Percentiles rank a stretch among this genome's conserved stretches.
Conservation (phyloP, 2,797 vertebrate species). For the Sardinella longiceps region DNA sequence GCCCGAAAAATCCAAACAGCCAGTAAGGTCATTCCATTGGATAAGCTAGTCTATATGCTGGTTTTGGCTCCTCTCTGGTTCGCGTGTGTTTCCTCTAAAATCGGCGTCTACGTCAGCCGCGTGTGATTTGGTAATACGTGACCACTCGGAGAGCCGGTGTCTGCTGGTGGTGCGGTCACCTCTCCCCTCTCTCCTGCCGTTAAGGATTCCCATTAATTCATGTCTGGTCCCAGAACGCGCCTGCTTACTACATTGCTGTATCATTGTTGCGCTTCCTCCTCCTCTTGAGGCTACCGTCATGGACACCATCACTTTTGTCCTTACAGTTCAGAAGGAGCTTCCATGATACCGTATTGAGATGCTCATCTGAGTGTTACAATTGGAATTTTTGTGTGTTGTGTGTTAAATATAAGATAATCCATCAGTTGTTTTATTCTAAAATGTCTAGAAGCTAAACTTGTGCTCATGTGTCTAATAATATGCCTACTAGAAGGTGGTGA, state of each 20-base stretch:
- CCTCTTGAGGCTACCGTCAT: not conserved
- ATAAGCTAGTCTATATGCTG: slow-evolving; percentile 35
- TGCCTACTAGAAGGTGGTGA: not conserved
- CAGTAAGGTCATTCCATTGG: slow-evolving; percentile 46
- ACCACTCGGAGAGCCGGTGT: slow-evolving; percentile 45
- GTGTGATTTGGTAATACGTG: slow-evolving; percentile 63
- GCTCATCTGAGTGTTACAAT: too few relatives aligned
- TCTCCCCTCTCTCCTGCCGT: slow-evolving; percentile 17
- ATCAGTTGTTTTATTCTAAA: not conserved
- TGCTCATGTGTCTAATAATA: not conserved
- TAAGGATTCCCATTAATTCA: slow-evolving; percentile 22
- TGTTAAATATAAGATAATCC: not conserved
- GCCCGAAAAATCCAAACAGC: slow-evolving; percentile 35
- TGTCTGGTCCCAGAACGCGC: slow-evolving; percentile 14
- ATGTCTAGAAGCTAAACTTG: not conserved
- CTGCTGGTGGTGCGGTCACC: slow-evolving; percentile 26
- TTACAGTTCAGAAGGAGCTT: not conserved
- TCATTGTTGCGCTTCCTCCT: slow-evolving; percentile 15
- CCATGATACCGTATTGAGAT: not conserved
- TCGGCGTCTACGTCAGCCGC: slow-evolving; percentile 70
- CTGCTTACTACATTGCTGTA: slow-evolving; percentile 21
- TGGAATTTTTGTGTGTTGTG: not conserved
- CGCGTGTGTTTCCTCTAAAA: slow-evolving; percentile 48
- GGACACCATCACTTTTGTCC: not conserved
- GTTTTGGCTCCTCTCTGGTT: slow-evolving; percentile 41